phyloP scores from a whole-genome alignment of 2,113 vertebrate genomes.

The Notarius quadriscutis region DNA sequence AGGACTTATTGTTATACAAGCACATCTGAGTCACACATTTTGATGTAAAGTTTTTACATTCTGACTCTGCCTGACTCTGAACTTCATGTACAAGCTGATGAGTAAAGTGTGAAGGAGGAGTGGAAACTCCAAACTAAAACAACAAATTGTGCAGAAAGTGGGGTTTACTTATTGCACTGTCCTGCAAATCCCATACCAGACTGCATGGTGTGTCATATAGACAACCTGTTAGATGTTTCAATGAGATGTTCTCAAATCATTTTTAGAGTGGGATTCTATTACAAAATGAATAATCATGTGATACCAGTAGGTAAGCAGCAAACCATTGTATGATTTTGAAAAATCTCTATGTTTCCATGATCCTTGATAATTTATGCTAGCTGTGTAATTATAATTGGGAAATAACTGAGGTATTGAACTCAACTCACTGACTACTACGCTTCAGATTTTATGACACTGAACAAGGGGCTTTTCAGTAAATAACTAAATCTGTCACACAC shows the following conservation, averaged over 20 bases:
- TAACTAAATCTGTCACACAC: constrained; percentile 19
- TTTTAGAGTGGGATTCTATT: neutral
- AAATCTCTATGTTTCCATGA: neutral
- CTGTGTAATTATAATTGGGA: neutral
- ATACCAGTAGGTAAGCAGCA: neutral
- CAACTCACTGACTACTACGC: neutral
- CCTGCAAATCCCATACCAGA: neutral
- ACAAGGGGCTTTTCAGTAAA: constrained; percentile 21
- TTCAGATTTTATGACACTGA: neutral
- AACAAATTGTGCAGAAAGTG: neutral
- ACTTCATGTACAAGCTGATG: constrained; percentile 13
- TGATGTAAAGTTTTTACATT: neutral
- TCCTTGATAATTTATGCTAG: neutral
- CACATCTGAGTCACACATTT: constrained; percentile 15
- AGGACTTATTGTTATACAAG: neutral
- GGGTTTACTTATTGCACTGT: neutral
- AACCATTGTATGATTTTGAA: neutral
- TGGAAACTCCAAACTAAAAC: neutral
- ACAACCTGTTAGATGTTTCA: neutral
- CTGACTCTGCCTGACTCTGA: neutral
- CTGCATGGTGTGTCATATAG: neutral
- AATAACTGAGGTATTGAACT: neutral
- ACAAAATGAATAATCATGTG: neutral
- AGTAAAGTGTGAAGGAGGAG: constrained; percentile 6
- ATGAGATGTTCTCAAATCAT: neutral